Evolutionary conservation across 2,888 invertebrate species (phyloP).

Genomic region (Unio pictorum): DNA sequence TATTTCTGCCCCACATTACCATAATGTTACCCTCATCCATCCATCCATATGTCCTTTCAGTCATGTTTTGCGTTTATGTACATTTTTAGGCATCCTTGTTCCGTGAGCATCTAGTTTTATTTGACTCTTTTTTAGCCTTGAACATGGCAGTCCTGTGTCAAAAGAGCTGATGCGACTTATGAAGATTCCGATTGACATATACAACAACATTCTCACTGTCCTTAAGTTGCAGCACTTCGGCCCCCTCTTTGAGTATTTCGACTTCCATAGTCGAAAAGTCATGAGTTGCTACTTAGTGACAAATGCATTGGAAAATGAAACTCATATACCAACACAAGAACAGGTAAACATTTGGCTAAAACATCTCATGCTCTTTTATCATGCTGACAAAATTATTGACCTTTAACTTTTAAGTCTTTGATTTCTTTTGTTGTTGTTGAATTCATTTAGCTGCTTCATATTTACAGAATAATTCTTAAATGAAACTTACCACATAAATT

Average conservation of each 20-base stretch:
- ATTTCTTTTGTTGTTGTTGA: no score
- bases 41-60: no score
- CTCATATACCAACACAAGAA: slow-evolving; percentile 88
- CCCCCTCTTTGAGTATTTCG: slow-evolving; percentile 88
- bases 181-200: slow-evolving; percentile 94
- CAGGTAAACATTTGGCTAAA: slow-evolving; percentile 75
- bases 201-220: slow-evolving; percentile 91
- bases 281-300: slow-evolving; percentile 91
- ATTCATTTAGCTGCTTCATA: no score
- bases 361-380: no score
- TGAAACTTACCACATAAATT: no score
- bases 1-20: no score
- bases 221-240: slow-evolving; percentile 90
- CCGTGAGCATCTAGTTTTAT: background rate
- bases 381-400: no score
- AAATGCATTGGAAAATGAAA: slow-evolving; percentile 92
- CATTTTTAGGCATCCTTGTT: no score
- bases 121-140: slow-evolving; percentile 55
- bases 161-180: slow-evolving; percentile 93
- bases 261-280: slow-evolving; percentile 86
- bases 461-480: no score
- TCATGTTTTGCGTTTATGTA: no score
- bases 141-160: slow-evolving; percentile 78
- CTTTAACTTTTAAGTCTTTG: no score
- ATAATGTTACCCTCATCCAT: no score